Evolutionary conservation across 2,113 vertebrate species (phyloP), one percentile per base, ranked within the genome.

Genomic region (Gymnobelideus leadbeateri): DNA sequence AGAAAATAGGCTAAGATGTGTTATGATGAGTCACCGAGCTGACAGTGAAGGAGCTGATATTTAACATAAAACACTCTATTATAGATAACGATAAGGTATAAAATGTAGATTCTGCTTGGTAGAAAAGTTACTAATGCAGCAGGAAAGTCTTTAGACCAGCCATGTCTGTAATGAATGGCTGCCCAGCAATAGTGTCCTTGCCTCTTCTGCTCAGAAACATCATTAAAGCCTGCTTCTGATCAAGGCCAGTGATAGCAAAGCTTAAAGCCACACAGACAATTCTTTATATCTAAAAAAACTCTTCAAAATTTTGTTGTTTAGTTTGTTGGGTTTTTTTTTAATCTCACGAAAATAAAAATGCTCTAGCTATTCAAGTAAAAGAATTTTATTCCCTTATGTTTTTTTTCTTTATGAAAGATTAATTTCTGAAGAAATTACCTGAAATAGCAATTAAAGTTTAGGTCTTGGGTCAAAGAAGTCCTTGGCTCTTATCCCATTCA

Each of bases 1-100:
- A 94, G 28, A 94, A 90, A 49, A 49, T 94, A 96, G 92, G 53
- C 25, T 68, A 51, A 61, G 8, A 54, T 50, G 3, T 50, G 68
- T 84, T 51, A 46, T 47, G 52, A 94, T 95, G 55, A 97, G 89
- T 94, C 95, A 96, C 91, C 90, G 91, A 68, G 51, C n/a, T 93
- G 23, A 84, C 91, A 90, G 52, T 31, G 92, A 93, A 92, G 89
- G 91, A 43, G 12, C 51, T 24, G 31, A 57, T 96, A 54, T 93
- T 95, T 93, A 94, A 89, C 61, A 90, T 94, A 89, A 94, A 90
- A 89, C 92, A 92, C 8, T 49, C 25, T 94, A 16, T 92, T 96
- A 90, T 26, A 47, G 89, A 50, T 50, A 77, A 95, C 96, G 93
- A 92, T 43, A 49, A 94, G 47, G 61, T 51, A 4, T 77, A 52